These are phyloP conservation scores for Andrena chrysosceles DNA, from an alignment of 2,888 invertebrate species.

Conservation along the genomic window DNA sequence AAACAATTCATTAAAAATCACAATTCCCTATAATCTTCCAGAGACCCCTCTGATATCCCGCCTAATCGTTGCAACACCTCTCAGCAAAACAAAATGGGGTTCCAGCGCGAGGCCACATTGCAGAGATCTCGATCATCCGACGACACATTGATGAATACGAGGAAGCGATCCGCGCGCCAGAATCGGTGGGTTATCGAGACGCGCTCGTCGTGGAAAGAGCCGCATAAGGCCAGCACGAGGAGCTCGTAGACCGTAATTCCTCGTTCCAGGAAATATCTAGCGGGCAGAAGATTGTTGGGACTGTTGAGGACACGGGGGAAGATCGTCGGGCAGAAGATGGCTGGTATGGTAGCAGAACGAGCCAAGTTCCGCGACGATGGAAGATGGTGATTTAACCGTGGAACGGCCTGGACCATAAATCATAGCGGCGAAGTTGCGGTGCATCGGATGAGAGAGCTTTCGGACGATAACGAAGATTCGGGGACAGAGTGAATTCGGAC, in stretches of 20 bases:
- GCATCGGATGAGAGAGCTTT: slow-evolving; percentile 41
- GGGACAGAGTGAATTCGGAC: slow-evolving; percentile 24
- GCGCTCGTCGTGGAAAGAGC: background rate
- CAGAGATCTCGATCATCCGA: background rate
- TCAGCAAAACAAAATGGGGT: background rate
- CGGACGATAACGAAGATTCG: slow-evolving; percentile 45
- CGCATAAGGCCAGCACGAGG: background rate
- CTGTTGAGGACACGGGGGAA: slow-evolving; percentile 19
- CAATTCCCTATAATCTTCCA: too few species aligned
- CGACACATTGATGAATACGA: background rate
- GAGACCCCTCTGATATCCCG: too few species aligned
- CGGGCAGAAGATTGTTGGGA: slow-evolving; percentile 27
- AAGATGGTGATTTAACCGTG: slow-evolving; percentile 58
- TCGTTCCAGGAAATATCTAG: slow-evolving; percentile 36
- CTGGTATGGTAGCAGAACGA: slow-evolving; percentile 37
- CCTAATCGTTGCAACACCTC: too few species aligned
- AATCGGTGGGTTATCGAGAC: slow-evolving; percentile 26
- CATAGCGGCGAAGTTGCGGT: slow-evolving; percentile 37
- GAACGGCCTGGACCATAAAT: slow-evolving; percentile 53
- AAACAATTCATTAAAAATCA: too few species aligned
- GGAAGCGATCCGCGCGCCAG: background rate
- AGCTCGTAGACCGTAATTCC: slow-evolving; percentile 36
- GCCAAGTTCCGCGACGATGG: slow-evolving; percentile 59
- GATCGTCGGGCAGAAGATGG: slow-evolving; percentile 30
- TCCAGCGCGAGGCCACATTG: background rate